Evolutionary conservation across 2,888 invertebrate species (phyloP).

Genomic region (Diplazon laetatorius): DNA sequence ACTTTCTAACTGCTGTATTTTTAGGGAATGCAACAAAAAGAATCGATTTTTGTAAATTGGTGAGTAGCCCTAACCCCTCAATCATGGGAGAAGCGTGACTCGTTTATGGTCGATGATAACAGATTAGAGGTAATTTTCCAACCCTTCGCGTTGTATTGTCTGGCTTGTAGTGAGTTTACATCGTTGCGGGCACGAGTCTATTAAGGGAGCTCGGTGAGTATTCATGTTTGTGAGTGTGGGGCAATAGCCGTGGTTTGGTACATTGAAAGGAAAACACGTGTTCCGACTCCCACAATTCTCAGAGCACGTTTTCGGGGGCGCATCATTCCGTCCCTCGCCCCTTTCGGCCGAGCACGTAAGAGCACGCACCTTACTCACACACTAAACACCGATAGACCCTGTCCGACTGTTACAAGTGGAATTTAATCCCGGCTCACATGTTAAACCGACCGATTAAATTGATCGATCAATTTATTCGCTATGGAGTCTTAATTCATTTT

Average conservation of each 20-base stretch:
- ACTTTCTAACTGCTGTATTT: too few species aligned
- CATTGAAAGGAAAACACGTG: slow-evolving; percentile 5
- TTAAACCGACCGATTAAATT: too few species aligned
- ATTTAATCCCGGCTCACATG: too few species aligned
- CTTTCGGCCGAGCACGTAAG: not conserved
- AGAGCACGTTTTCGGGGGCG: not conserved
- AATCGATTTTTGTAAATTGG: too few species aligned
- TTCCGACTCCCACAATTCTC: slow-evolving; percentile 16
- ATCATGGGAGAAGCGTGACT: too few species aligned
- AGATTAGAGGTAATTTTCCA: not conserved
- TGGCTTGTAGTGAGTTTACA: slow-evolving; percentile 10
- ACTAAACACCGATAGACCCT: too few species aligned
- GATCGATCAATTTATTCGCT: too few species aligned
- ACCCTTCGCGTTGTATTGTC: not conserved
- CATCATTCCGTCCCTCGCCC: too few species aligned
- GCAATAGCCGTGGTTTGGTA: not conserved
- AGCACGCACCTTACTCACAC: slow-evolving; percentile 3
- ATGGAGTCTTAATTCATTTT: too few species aligned
- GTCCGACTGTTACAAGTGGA: not conserved
- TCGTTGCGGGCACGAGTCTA: not conserved
- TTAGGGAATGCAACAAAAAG: too few species aligned
- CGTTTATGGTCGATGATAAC: not conserved
- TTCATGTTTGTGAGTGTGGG: not conserved
- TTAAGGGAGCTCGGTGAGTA: slow-evolving; percentile 4
- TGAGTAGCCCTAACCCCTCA: too few species aligned